These are phyloP conservation scores for Epinephelus fuscoguttatus DNA, from an alignment of 2,113 vertebrate genomes.

Conservation along the genomic window DNA sequence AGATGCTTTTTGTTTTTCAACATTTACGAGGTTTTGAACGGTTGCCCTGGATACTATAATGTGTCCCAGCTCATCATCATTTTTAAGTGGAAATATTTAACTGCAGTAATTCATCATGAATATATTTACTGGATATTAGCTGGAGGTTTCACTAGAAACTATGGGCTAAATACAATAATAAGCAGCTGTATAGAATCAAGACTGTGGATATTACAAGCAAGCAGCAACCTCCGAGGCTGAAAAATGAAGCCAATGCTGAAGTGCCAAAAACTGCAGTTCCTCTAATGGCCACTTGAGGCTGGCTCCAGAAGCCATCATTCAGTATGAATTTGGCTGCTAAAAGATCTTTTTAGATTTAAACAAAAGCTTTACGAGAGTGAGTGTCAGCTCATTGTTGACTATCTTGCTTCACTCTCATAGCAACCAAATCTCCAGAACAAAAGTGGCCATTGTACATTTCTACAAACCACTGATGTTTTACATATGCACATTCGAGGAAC, in stretches of 20 bases:
- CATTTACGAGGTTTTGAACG: conserved; percentile 9
- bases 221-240: no score
- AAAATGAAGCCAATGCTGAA: no score
- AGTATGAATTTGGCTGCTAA: not conserved
- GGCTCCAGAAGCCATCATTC: not conserved
- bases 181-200: not conserved
- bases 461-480: no score
- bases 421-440: not conserved
- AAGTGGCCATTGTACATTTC: not conserved
- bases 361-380: not conserved
- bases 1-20: conserved; percentile 11
- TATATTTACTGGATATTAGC: not conserved
- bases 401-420: not conserved
- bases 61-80: not conserved
- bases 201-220: not conserved
- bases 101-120: not conserved
- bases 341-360: not conserved
- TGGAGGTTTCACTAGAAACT: not conserved
- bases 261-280: no score
- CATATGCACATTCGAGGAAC: no score
- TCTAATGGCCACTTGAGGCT: no score
- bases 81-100: not conserved
- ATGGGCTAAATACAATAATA: not conserved
- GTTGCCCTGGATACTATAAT: not conserved
- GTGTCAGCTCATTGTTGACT: not conserved